Conservation (phyloP, 1,140 invertebrate species). For the Homalodisca vitripennis region DNA sequence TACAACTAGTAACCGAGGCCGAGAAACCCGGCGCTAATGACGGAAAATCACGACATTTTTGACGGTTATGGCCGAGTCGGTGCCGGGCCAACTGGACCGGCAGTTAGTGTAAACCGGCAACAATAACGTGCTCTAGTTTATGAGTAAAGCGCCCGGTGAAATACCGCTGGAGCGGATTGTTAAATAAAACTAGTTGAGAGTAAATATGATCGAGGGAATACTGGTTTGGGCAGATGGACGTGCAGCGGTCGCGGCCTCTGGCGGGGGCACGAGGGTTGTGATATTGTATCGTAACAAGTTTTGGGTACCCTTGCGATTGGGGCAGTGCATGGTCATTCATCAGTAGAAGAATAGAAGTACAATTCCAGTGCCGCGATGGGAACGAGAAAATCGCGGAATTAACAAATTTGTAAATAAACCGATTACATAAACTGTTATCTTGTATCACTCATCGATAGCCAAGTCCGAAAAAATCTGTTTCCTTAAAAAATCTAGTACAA, state of each 20-base stretch:
- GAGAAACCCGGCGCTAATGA: not conserved
- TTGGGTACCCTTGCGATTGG: not conserved
- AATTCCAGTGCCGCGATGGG: no score
- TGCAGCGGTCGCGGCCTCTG: not conserved
- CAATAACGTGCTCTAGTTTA: constrained; percentile 14
- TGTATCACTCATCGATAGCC: no score
- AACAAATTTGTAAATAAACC: no score
- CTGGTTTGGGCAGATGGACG: constrained; percentile 7
- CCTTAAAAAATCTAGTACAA: no score
- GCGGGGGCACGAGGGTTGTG: not conserved
- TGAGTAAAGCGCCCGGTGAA: not conserved
- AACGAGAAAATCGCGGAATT: no score
- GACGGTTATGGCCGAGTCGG: not conserved
- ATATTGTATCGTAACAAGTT: not conserved
- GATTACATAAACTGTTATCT: no score
- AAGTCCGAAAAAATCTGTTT: no score
- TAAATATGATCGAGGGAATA: constrained; percentile 9
- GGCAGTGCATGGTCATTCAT: no score
- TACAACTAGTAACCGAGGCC: not conserved
- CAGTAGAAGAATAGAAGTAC: no score
- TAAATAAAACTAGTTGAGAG: constrained; percentile 17
- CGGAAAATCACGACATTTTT: not conserved
- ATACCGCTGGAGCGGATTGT: not conserved
- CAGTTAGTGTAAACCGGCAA: not conserved
- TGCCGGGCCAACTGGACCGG: no score